Conservation (phyloP, 2,113 vertebrate genomes). For the Plecotus auritus region DNA sequence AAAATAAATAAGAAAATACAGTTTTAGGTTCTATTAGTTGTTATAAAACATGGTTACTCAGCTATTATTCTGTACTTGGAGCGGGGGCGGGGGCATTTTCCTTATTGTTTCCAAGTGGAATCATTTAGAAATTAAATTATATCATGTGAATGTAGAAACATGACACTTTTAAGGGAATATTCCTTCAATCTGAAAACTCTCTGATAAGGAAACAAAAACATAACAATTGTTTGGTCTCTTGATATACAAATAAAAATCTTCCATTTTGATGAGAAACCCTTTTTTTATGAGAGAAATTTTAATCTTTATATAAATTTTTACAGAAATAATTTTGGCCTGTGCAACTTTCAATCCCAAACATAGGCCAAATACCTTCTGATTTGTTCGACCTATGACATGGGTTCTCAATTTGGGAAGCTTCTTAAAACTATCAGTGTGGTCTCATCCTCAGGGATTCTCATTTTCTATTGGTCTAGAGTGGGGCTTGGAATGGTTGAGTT, state of each 20-base stretch:
- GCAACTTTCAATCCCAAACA: background rate
- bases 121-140: background rate
- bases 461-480: background rate
- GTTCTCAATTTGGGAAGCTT: background rate
- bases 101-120: background rate
- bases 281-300: background rate
- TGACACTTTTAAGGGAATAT: background rate
- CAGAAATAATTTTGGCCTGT: background rate
- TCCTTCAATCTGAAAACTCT: conserved; percentile 10
- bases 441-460: background rate
- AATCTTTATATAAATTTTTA: background rate
- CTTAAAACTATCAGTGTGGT: background rate
- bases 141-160: background rate
- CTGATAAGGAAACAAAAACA: background rate
- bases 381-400: background rate
- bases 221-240: background rate
- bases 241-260: background rate
- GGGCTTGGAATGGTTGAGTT: background rate
- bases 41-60: background rate
- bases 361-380: background rate
- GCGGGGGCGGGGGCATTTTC: background rate
- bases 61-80: background rate
- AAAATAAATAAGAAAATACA: conserved; percentile 10
- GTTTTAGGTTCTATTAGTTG: conserved; percentile 7
- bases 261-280: background rate